A percentile compares a stretch with the other conserved stretches of the same genome.
Conservation (phyloP, 2,797 vertebrate genomes). For the Lithobates pipiens region DNA sequence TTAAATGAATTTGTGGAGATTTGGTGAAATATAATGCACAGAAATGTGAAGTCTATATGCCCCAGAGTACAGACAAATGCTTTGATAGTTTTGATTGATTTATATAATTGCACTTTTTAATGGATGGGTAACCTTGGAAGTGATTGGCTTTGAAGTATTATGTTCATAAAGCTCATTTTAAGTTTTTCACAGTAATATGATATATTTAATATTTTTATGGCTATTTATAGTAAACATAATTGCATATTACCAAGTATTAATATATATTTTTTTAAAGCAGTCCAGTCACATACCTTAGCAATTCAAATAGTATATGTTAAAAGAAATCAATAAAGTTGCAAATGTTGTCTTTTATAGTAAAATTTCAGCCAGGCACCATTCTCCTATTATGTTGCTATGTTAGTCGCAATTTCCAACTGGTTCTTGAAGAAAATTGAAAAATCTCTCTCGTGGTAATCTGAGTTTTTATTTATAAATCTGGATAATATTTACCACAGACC, state of each 20-base stretch:
- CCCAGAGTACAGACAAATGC: constrained; percentile 48
- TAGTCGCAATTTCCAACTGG: too few species aligned
- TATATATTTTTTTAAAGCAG: background rate
- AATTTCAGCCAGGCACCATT: too few species aligned
- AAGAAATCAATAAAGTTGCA: too few species aligned
- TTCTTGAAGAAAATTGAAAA: too few species aligned
- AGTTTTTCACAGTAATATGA: background rate
- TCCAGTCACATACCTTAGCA: background rate
- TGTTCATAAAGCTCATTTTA: constrained; percentile 19
- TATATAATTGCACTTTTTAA: constrained; percentile 49
- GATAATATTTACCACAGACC: too few species aligned
- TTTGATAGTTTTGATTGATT: constrained; percentile 54
- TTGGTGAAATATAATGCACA: constrained; percentile 41
- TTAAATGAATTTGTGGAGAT: constrained; percentile 38
- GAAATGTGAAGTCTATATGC: constrained; percentile 38
- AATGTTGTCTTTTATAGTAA: too few species aligned
- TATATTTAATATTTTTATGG: constrained; percentile 9
- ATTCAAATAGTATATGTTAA: background rate
- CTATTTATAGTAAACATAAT: constrained; percentile 31
- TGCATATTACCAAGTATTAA: background rate
- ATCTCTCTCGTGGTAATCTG: too few species aligned
- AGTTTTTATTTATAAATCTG: too few species aligned
- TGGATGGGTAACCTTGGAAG: constrained; percentile 32
- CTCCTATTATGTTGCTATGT: too few species aligned
- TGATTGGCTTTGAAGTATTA: constrained; percentile 15